Conservation (phyloP, 2,797 vertebrate genomes). For the Oreochromis grahami region DNA sequence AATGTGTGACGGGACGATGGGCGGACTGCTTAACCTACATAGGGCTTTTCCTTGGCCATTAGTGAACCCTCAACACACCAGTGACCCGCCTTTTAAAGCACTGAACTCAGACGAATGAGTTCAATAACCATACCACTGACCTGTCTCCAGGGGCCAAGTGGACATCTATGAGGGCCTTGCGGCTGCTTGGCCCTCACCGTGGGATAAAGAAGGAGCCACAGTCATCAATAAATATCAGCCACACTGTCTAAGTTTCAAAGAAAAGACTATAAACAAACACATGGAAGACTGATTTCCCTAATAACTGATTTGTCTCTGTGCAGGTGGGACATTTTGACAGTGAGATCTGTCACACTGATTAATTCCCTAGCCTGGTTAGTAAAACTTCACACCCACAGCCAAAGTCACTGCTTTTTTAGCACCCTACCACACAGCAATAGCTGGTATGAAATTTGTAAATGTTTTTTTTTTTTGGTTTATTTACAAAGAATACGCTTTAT, state of each 20-base stretch:
- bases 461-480: neutral
- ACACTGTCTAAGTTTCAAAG: neutral
- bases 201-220: neutral
- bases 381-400: conserved; percentile 30
- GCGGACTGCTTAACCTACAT: neutral
- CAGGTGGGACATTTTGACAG: conserved; percentile 11
- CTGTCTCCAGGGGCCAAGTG: neutral
- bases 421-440: neutral
- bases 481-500: neutral
- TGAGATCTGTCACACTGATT: conserved; percentile 31
- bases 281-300: neutral
- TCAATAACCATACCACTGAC: neutral
- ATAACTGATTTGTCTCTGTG: conserved; percentile 7
- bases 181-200: neutral
- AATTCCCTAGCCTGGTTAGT: neutral
- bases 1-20: conserved; percentile 80
- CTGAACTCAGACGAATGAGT: neutral
- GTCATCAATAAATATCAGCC: neutral
- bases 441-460: conserved; percentile 19
- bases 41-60: neutral
- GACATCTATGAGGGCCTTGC: neutral
- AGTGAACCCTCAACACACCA: neutral
- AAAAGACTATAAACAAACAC: conserved; percentile 4
- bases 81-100: neutral
- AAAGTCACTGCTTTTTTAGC: conserved; percentile 26